Conservation (phyloP, 2,888 invertebrate genomes). For the Rhamphomyia laevipes region DNA sequence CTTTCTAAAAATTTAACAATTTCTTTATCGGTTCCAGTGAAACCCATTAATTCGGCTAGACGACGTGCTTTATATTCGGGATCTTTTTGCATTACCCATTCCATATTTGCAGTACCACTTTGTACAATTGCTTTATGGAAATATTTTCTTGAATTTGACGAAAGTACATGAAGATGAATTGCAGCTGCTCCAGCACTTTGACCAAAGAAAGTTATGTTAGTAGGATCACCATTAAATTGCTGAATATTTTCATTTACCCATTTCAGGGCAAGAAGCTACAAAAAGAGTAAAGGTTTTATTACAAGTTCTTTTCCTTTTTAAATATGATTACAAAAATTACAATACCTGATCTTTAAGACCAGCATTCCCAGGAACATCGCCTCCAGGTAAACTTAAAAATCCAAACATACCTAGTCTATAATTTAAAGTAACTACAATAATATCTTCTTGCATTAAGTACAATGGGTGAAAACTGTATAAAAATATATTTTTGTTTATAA, state of each 20-base stretch:
- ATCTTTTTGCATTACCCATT: conserved; percentile 30
- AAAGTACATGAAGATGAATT: conserved; percentile 28
- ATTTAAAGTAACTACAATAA: conserved; percentile 32
- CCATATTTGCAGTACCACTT: conserved; percentile 31
- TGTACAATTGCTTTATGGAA: conserved; percentile 34
- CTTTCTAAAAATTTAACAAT: conserved; percentile 13
- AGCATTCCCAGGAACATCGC: conserved; percentile 31
- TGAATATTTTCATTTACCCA: conserved; percentile 37
- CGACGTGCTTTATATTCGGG: conserved; percentile 20
- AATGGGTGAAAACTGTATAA: conserved; percentile 27
- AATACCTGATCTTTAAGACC: conserved; percentile 33
- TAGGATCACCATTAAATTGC: conserved; percentile 38
- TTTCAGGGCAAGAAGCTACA: conserved; percentile 37
- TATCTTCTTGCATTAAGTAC: conserved; percentile 29
- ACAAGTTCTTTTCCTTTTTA: too few species aligned
- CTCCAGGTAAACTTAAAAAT: conserved; percentile 30
- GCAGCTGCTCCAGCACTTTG: conserved; percentile 32
- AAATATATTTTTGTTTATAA: neutral
- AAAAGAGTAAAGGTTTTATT: neutral
- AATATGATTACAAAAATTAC: neutral
- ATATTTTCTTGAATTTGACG: conserved; percentile 25
- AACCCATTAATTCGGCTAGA: conserved; percentile 25
- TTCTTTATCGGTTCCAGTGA: conserved; percentile 13
- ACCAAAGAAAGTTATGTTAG: conserved; percentile 32
- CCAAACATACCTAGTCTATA: conserved; percentile 34